These are phyloP conservation scores for Mesopsocus fuscifrons DNA, from an alignment of 2,888 invertebrate genomes.

Conservation along the genomic window DNA sequence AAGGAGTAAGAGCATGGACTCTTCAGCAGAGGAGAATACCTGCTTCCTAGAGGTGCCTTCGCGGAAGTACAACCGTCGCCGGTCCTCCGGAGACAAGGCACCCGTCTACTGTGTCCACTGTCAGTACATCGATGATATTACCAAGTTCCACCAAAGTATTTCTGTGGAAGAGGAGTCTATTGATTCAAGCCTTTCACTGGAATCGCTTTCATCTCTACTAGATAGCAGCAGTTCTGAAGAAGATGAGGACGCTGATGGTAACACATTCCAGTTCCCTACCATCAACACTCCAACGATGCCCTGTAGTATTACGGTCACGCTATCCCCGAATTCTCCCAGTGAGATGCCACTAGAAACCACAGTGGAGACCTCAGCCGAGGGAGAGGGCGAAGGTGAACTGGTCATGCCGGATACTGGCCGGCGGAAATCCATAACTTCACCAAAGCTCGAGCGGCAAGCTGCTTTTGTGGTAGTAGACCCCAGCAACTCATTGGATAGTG, in stretches of 20 bases:
- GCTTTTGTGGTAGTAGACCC: conserved; percentile 44
- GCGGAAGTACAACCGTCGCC: conserved; percentile 31
- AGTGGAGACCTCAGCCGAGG: conserved; percentile 16
- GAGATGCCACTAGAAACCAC: conserved; percentile 14
- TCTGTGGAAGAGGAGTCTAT: conserved; percentile 6
- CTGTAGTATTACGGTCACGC: conserved; percentile 39
- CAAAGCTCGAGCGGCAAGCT: conserved; percentile 43
- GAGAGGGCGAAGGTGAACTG: conserved; percentile 29
- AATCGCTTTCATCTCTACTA: conserved; percentile 9
- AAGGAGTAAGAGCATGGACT: conserved; percentile 64
- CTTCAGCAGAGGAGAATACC: conserved; percentile 41
- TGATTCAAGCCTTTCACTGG: conserved; percentile 6
- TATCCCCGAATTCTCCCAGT: conserved; percentile 31
- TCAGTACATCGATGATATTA: conserved; percentile 11
- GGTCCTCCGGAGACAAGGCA: conserved; percentile 25
- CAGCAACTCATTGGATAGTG: conserved; percentile 44
- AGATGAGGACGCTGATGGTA: conserved; percentile 14
- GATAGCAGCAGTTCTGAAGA: conserved; percentile 19
- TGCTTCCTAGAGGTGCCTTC: conserved; percentile 33
- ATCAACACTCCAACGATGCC: conserved; percentile 28
- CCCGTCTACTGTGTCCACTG: conserved; percentile 19
- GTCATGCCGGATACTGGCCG: conserved; percentile 28
- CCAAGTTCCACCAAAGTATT: conserved; percentile 8
- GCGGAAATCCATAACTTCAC: conserved; percentile 47
- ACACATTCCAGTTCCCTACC: conserved; percentile 20